A percentile compares a stretch with the other conserved stretches of the same genome.
phyloP scores from a whole-genome alignment of 2,113 vertebrate genomes.

The Oenanthe oenanthe region DNA sequence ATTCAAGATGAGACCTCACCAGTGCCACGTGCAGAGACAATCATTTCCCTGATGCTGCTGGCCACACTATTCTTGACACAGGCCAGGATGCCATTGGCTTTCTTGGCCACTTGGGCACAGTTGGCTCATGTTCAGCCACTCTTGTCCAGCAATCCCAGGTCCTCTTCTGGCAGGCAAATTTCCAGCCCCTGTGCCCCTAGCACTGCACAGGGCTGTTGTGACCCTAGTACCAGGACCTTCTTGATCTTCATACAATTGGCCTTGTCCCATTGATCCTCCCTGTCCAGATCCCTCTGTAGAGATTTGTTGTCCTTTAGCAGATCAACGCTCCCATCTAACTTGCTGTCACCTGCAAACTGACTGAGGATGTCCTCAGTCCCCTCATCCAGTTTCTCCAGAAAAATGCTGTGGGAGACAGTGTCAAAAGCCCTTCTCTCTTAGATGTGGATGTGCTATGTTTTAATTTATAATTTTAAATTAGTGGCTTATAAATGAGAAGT shows the following conservation, averaged over 20 bases:
- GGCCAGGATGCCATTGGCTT: neutral
- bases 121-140: neutral
- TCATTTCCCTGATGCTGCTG: neutral
- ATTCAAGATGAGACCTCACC: neutral
- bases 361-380: neutral
- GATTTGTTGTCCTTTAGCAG: neutral
- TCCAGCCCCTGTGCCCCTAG: neutral
- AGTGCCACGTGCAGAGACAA: neutral
- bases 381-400: neutral
- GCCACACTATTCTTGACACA: neutral
- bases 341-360: neutral
- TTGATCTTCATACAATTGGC: neutral
- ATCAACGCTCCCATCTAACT: neutral
- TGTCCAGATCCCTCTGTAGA: neutral
- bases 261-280: accelerated
- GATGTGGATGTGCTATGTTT: neutral
- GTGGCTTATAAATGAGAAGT: neutral
- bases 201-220: accelerated
- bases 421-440: neutral
- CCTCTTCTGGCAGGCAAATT: neutral
- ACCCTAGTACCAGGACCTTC: neutral
- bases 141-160: neutral
- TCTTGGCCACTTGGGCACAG: neutral
- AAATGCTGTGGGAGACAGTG: neutral
- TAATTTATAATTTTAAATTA: neutral